These are phyloP conservation scores for Parnassius smintheus DNA, from an alignment of 2,888 invertebrate genomes.

Conservation along the genomic window DNA sequence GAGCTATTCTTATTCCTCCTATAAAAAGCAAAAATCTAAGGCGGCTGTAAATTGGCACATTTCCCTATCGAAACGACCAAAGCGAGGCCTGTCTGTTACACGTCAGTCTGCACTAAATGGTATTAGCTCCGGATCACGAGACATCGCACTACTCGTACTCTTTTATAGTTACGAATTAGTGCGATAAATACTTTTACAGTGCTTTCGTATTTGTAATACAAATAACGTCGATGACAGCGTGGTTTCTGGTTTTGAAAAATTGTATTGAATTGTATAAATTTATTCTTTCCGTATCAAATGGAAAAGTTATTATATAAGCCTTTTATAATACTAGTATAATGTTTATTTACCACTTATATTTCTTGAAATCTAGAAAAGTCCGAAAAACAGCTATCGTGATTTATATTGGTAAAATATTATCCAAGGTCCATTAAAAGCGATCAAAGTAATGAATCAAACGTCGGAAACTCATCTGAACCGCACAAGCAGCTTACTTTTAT, in stretches of 20 bases:
- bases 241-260: no score
- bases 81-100: constrained; percentile 25
- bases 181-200: background rate
- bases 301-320: no score
- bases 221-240: no score
- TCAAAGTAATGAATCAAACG: background rate
- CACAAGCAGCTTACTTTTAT: no score
- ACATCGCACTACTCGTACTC: constrained; percentile 11
- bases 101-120: constrained; percentile 24
- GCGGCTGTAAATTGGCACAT: constrained; percentile 31
- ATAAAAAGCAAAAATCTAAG: constrained; percentile 27
- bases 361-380: no score
- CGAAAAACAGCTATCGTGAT: background rate
- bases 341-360: no score
- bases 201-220: no score
- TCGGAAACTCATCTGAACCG: background rate
- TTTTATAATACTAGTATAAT: no score
- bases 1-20: constrained; percentile 16
- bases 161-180: constrained; percentile 16
- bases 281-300: no score
- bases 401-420: background rate
- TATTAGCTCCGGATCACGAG: constrained; percentile 20
- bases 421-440: background rate
- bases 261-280: no score
- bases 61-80: constrained; percentile 28